Evolutionary conservation across 2,888 invertebrate species (phyloP), one percentile per base, ranked within the genome.

Genomic region (Philaethria dido): DNA sequence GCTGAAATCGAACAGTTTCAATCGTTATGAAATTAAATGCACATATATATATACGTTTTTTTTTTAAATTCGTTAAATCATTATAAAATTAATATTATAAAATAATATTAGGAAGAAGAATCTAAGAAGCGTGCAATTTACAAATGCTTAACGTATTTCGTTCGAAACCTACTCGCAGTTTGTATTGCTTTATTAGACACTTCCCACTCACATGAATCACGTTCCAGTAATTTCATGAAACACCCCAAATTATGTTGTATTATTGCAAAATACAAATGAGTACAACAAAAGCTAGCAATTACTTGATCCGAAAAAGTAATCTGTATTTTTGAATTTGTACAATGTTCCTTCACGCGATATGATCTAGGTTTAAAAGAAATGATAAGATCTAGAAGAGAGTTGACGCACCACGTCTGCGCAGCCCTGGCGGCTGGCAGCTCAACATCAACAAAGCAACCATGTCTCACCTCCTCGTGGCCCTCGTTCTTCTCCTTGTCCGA

Each of bases 401-500:
- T 42, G 57, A 57, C 57, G 57, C 57, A 57, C 42, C 57, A 57
- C 73, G 78, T 77, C 71, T 79, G 84, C 86, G 86, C 85, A 84
- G 75, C 79, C 79, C 45, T 25, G 11, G 25, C 36, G 39, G 55
- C 74, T 74, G 73, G 74, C 68, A 69, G 69, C 74, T 52, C 71
- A 62, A 75, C 69, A 77, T 74, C 78, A 82, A 80, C 80, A 79
- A 77, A 74, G 73, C 70, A 71, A 64, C 68, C 68, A 63, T 57
- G 47, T 67, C 86, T 85, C 78, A 93, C 93, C 89, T 96, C 95
- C 69, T 89, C 93, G 89, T 95, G 95, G 22, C 96, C 96, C 79
- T 95, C 95, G 44, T 93, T 89, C 44, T 93, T 94, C 92, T 99
- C 99, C 77, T 96, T 96, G 74, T 96, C 95, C 77, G 97, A 98